Percentiles rank a stretch among this genome's conserved stretches.
Conservation (phyloP, 1,140 invertebrate genomes). For the Drosophila fuyamai region DNA sequence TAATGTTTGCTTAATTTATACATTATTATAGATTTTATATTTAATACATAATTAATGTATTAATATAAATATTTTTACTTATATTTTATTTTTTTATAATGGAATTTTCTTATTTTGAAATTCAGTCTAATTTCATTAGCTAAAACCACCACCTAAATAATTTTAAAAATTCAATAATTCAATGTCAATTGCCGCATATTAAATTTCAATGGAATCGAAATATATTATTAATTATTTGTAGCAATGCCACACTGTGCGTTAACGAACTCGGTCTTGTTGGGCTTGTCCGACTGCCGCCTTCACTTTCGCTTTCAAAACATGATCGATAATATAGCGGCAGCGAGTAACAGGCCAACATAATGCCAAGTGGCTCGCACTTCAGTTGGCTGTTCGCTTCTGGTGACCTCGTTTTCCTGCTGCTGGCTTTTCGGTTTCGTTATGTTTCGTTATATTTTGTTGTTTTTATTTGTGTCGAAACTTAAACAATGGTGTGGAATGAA, state of each 20-base stretch:
- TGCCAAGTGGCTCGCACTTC: constrained; percentile 22
- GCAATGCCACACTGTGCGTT: constrained; percentile 5
- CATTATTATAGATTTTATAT: no score
- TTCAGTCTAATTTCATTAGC: no score
- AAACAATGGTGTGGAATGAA: constrained; percentile 31
- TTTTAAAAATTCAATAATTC: no score
- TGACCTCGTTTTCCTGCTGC: constrained; percentile 57
- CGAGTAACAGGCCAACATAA: constrained; percentile 66
- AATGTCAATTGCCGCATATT: no score
- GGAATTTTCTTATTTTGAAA: no score
- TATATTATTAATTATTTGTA: no score
- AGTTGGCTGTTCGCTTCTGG: constrained; percentile 31
- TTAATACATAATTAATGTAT: no score
- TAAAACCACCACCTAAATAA: no score
- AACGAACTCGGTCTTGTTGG: background rate
- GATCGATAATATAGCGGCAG: constrained; percentile 78
- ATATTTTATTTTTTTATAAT: no score
- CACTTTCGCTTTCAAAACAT: constrained; percentile 77
- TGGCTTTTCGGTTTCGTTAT: constrained; percentile 26
- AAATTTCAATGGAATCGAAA: background rate
- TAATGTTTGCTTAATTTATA: no score
- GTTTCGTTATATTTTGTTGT: constrained; percentile 39
- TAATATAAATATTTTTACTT: no score
- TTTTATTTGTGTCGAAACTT: constrained; percentile 41
- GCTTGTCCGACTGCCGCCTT: constrained; percentile 26